Conservation (phyloP, 2,888 invertebrate genomes). For the Trypoxylon attenuatum region DNA sequence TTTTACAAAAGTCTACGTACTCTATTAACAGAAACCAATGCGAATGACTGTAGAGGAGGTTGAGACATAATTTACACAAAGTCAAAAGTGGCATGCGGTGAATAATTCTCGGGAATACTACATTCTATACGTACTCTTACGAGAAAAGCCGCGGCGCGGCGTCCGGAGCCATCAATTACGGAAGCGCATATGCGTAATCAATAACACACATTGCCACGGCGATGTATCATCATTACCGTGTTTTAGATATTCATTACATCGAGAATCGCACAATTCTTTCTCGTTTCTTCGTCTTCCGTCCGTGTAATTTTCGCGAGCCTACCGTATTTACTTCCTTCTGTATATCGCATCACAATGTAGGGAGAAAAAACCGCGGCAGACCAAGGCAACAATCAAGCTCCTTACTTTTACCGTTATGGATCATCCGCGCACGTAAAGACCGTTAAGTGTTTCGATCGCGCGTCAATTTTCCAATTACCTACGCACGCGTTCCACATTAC, state of each 20-base stretch:
- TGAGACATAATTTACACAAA: neutral
- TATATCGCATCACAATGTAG: too few species aligned
- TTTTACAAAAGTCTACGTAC: too few species aligned
- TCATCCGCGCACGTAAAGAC: conserved; percentile 34
- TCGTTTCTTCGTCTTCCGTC: neutral
- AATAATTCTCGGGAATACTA: neutral
- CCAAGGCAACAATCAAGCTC: neutral
- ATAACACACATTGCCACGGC: conserved; percentile 28
- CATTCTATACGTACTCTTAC: too few species aligned
- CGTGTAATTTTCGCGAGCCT: neutral
- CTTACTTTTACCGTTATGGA: conserved; percentile 40
- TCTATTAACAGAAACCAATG: too few species aligned
- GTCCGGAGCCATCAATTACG: conserved; percentile 37
- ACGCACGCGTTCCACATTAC: conserved; percentile 52
- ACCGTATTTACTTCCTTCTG: neutral
- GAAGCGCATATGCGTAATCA: conserved; percentile 33
- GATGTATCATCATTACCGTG: conserved; percentile 30
- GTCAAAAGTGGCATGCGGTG: neutral
- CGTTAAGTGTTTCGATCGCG: conserved; percentile 52
- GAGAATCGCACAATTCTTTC: neutral
- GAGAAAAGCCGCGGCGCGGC: too few species aligned
- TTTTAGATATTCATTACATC: conserved; percentile 25
- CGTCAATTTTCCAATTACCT: conserved; percentile 62
- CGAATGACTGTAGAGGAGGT: too few species aligned
- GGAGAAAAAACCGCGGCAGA: neutral